Evolutionary conservation across 2,113 vertebrate species (phyloP).

Genomic region (Catharus fuscescens): DNA sequence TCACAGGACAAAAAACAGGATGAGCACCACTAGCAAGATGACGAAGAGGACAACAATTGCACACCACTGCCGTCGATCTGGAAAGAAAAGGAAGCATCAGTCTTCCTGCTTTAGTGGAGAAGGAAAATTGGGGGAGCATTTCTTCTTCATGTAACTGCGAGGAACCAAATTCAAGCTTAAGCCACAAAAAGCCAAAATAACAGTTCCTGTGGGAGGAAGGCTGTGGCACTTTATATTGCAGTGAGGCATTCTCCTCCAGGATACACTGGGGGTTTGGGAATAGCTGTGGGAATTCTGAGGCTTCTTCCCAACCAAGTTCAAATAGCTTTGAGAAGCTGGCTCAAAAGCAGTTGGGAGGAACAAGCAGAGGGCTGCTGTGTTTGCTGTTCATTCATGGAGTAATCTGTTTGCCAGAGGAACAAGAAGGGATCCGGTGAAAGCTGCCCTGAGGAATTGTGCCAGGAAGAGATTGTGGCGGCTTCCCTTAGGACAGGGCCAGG

Average conservation of each 20-base stretch:
- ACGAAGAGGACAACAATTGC: slow-evolving; percentile 88
- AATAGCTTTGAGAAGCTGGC: neutral
- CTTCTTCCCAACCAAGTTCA: neutral
- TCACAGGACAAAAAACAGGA: slow-evolving; percentile 91
- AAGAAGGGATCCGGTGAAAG: neutral
- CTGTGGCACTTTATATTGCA: neutral
- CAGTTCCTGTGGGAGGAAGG: neutral
- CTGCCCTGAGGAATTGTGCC: neutral
- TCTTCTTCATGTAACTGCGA: neutral
- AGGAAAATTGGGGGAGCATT: neutral
- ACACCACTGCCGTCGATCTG: slow-evolving; percentile 97
- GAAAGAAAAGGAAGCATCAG: slow-evolving; percentile 48
- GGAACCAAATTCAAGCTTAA: neutral
- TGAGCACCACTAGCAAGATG: slow-evolving; percentile 88
- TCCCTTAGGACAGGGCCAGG: neutral
- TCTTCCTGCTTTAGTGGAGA: neutral
- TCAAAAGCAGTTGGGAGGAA: neutral
- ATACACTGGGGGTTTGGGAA: neutral
- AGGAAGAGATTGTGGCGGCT: neutral
- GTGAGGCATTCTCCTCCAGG: neutral
- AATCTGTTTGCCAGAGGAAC: neutral
- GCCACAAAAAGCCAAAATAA: neutral
- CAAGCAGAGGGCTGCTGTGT: neutral
- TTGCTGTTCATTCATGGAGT: neutral
- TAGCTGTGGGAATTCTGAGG: neutral